Evolutionary conservation across 2,113 vertebrate species (phyloP).

Genomic region (Raja brachyura): DNA sequence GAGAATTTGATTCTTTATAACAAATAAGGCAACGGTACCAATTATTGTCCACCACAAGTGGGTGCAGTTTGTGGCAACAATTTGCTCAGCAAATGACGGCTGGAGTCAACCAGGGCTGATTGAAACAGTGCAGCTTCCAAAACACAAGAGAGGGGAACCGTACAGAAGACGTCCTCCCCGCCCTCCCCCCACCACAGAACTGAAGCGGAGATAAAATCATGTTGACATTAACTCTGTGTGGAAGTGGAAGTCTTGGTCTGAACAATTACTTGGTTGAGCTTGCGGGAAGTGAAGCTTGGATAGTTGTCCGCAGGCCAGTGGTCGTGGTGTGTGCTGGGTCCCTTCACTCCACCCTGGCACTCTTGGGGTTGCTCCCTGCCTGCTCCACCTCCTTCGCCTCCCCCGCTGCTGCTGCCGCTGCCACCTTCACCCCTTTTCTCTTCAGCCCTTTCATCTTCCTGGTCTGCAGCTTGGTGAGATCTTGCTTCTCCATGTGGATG

Average conservation of each 20-base stretch:
- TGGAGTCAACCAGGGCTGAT: no score
- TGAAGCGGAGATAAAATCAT: neutral
- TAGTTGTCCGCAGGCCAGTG: neutral
- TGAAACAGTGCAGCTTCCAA: no score
- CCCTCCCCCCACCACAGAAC: neutral
- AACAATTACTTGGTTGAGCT: neutral
- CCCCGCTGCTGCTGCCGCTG: conserved; percentile 12
- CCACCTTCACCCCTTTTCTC: conserved; percentile 57
- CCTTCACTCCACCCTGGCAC: conserved; percentile 47
- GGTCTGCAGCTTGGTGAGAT: conserved; percentile 81
- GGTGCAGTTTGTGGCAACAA: neutral
- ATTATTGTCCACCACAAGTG: neutral
- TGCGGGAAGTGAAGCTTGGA: neutral
- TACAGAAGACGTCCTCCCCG: neutral
- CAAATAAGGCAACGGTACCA: neutral
- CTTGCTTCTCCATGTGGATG: conserved; percentile 95
- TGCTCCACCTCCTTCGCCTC: conserved; percentile 41
- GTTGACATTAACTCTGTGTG: neutral
- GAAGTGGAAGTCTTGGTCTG: neutral
- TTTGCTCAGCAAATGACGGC: neutral
- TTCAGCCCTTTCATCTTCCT: conserved; percentile 90
- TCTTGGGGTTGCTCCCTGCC: conserved; percentile 56
- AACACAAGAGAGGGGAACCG: neutral
- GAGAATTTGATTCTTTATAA: neutral
- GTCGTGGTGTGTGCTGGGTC: neutral